Base-by-base conservation (phyloP, 2,888 invertebrate species). In the Scotopteryx bipunctaria region DNA sequence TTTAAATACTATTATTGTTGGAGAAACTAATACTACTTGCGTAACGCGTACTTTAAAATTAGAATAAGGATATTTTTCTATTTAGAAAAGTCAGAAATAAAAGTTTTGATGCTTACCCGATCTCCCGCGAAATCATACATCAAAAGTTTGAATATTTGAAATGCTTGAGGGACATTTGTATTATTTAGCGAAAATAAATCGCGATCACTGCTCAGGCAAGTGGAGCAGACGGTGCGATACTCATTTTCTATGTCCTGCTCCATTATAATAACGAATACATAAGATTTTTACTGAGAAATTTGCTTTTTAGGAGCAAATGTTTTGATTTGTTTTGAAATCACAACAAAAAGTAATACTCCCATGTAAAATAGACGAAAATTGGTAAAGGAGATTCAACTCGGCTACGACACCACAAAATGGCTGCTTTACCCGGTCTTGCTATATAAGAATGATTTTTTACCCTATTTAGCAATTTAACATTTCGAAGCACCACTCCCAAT, bases 291-390 rank as follows among this genome's bases (percentile, higher is more conserved):
- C n/a, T 55, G 33, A 31, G 59, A 57, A 53, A n/a, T n/a, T 59
- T 63, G 65, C 52, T 62, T 55, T 59, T 51, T 46, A 38, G 53
- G 63, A 72, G 71, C 63, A 52, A 57, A 62, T 68, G 71, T 75
- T 76, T 64, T 67, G 72, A 75, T 21, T 36, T 38, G 32, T 73
- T 79, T 78, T 77, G 71, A 78, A 81, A 86, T 75, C 87, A 88
- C 73, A 88, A 88, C 88, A 90, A 88, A 86, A 88, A 87, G 85
- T 86, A 83, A 90, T 80, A 87, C 89, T 88, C 79, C 89, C 88
- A 89, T 89, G 86, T 89, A 87, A 88, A 89, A 86, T 89, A 86
- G 86, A 86, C 89, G 73, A 89, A 88, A 83, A 78, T 85, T 78
- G 54, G 66, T 71, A 70, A 81, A 77, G 78, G 78, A 74, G 67